Percentiles rank a stretch among this genome's conserved stretches.
These are phyloP conservation scores for Polymixis flavicincta DNA, from an alignment of 2,888 invertebrate genomes.

Conservation along the genomic window DNA sequence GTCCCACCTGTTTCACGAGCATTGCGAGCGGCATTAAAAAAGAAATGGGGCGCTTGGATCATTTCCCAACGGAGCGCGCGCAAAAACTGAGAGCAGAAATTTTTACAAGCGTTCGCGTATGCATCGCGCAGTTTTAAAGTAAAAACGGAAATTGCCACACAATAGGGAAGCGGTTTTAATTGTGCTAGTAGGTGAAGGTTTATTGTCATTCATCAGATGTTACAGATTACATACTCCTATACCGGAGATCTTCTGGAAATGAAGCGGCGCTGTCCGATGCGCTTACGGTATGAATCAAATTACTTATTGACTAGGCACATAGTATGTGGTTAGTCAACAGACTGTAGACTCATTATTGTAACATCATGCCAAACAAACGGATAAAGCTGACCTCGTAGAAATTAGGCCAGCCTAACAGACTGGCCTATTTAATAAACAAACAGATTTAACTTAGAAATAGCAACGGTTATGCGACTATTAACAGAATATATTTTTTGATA, in stretches of 20 bases:
- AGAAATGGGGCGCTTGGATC: conserved; percentile 44
- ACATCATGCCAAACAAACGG: conserved; percentile 6
- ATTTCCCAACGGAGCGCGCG: conserved; percentile 24
- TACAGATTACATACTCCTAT: conserved; percentile 5
- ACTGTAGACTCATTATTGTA: background rate
- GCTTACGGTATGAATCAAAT: background rate
- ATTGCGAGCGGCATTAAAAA: conserved; percentile 61
- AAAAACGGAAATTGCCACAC: conserved; percentile 25
- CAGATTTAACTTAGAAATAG: conserved; percentile 5
- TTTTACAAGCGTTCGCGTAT: conserved; percentile 31
- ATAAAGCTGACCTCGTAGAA: background rate
- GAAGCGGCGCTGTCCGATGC: background rate
- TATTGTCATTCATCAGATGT: conserved; percentile 6
- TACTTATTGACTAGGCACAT: background rate
- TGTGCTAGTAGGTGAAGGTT: background rate
- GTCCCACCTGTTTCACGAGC: conserved; percentile 49
- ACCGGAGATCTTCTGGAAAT: conserved; percentile 4
- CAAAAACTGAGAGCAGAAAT: conserved; percentile 23
- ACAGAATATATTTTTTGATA: background rate
- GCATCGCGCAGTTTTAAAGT: conserved; percentile 11
- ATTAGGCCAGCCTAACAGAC: conserved; percentile 28
- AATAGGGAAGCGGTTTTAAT: conserved; percentile 11
- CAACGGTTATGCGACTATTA: background rate
- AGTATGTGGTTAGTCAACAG: background rate
- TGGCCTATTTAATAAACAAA: conserved; percentile 15